Conservation (phyloP, 35 echinoderm and acorn worm species). For the Ophiothrix spiculata region DNA sequence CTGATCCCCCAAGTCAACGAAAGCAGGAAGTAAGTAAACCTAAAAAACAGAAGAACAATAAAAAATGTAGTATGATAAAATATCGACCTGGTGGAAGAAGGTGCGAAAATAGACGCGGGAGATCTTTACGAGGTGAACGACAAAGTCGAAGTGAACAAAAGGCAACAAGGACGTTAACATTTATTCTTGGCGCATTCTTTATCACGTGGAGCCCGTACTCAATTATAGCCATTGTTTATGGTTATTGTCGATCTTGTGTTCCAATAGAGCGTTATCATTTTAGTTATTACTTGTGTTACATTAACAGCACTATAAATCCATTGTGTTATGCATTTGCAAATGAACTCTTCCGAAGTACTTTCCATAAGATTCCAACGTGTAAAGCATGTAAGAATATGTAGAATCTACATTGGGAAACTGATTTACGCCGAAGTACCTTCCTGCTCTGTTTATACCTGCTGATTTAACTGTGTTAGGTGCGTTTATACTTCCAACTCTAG, state of each 20-base stretch:
- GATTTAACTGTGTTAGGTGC: too few species aligned
- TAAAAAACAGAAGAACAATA: slow-evolving; percentile 19
- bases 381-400: slow-evolving; percentile 57
- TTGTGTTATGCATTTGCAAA: slow-evolving; percentile 98
- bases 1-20: slow-evolving; percentile 38
- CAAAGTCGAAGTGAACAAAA: slow-evolving; percentile 87
- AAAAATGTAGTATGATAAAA: slow-evolving; percentile 23
- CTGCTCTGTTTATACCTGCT: too few species aligned
- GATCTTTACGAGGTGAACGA: slow-evolving; percentile 73
- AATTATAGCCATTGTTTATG: slow-evolving; percentile 79
- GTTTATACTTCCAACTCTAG: too few species aligned
- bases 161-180: slow-evolving; percentile 83
- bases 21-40: slow-evolving; percentile 21
- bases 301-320: slow-evolving; percentile 95
- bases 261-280: slow-evolving; percentile 61
- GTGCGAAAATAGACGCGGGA: slow-evolving; percentile 18
- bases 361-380: slow-evolving; percentile 88
- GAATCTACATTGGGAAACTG: neutral
- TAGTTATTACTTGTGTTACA: slow-evolving; percentile 97
- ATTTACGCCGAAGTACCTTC: neutral
- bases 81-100: slow-evolving; percentile 20
- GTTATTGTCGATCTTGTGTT: slow-evolving; percentile 46
- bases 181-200: slow-evolving; percentile 96
- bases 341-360: slow-evolving; percentile 94
- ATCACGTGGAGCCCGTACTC: slow-evolving; percentile 98